phyloP scores from a whole-genome alignment of 2,797 vertebrate genomes.

The Leptatherina wallacei region DNA sequence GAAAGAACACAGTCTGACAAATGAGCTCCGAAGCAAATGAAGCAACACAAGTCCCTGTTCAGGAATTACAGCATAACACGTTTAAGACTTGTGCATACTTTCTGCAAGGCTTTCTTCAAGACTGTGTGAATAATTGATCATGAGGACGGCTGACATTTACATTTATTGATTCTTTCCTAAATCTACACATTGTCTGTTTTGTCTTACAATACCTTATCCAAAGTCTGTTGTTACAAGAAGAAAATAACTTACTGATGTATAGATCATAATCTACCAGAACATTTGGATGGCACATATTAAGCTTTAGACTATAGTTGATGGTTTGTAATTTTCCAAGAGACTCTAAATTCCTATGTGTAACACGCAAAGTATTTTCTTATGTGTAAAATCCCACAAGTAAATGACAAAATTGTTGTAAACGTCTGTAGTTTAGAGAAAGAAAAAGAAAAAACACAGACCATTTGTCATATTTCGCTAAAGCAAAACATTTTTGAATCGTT shows the following conservation, averaged over 20 bases:
- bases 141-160: conserved; percentile 22
- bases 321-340: background rate
- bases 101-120: conserved; percentile 19
- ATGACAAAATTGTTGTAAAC: conserved; percentile 61
- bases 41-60: conserved; percentile 37
- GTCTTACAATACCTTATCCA: background rate
- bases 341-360: background rate
- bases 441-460: conserved; percentile 53
- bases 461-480: conserved; percentile 50
- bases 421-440: conserved; percentile 58
- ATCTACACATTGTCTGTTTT: background rate
- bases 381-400: conserved; percentile 57
- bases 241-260: background rate
- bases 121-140: conserved; percentile 16
- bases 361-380: conserved; percentile 23
- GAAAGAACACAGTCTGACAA: conserved; percentile 52
- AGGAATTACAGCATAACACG: conserved; percentile 41
- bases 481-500: conserved; percentile 31
- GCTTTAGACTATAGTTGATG: background rate
- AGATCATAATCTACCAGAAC: background rate
- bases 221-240: background rate
- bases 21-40: conserved; percentile 56
- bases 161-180: conserved; percentile 18
- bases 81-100: conserved; percentile 26
- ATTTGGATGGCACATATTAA: background rate